phyloP scores from a whole-genome alignment of 2,113 vertebrate species.

The Limanda limanda region DNA sequence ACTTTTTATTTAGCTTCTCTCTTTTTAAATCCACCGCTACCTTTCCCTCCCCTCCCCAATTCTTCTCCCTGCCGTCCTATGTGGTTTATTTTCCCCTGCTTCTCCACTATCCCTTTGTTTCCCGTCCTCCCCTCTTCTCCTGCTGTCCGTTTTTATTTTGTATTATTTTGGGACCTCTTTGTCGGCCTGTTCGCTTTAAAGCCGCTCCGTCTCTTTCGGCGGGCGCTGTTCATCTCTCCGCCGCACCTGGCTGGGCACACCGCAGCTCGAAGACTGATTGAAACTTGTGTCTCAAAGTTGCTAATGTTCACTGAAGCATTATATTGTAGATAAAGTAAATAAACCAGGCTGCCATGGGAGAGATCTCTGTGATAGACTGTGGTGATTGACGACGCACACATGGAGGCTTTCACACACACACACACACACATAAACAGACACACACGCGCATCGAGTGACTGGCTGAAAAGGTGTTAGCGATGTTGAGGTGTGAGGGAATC shows the following conservation, averaged over 20 bases:
- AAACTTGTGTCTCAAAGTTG: conserved; percentile 92
- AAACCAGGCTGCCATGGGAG: conserved; percentile 92
- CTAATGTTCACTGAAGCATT: conserved; percentile 95
- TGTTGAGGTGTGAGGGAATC: conserved; percentile 65
- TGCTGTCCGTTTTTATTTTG: conserved; percentile 68
- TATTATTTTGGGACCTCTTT: conserved; percentile 70
- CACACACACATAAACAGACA: conserved; percentile 4
- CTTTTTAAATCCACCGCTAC: conserved; percentile 61
- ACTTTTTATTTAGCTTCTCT: conserved; percentile 70
- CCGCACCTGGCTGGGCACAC: conserved; percentile 75
- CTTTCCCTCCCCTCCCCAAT: conserved; percentile 38
- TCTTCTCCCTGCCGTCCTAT: conserved; percentile 58
- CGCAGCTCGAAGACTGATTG: conserved; percentile 87
- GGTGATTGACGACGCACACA: conserved; percentile 84
- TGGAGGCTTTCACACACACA: conserved; percentile 14
- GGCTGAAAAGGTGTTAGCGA: conserved; percentile 60
- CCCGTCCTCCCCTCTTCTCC: conserved; percentile 43
- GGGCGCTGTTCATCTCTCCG: conserved; percentile 63
- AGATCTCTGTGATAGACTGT: conserved; percentile 90
- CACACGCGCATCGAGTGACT: conserved; percentile 26
- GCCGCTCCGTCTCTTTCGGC: conserved; percentile 46
- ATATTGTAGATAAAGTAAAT: conserved; percentile 99
- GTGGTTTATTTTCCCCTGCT: conserved; percentile 55
- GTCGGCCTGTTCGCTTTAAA: conserved; percentile 56
- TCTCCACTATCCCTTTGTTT: conserved; percentile 42